A percentile compares a stretch with the other conserved stretches of the same genome.
Evolutionary conservation across 2,113 vertebrate genomes (phyloP).

Genomic region (Lathamus discolor): DNA sequence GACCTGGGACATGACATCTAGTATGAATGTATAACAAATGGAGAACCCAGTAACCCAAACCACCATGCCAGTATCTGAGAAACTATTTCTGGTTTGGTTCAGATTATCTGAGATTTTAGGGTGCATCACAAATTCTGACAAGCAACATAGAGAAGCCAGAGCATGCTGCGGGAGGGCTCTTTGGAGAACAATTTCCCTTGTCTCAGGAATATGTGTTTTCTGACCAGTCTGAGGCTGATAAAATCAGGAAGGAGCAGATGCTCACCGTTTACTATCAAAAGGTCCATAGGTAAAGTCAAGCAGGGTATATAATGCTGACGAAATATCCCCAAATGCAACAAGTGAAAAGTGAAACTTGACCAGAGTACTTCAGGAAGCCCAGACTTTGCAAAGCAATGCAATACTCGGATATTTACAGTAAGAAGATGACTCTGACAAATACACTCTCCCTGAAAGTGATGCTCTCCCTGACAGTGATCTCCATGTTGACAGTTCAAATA

Average conservation of each 20-base stretch:
- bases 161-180: background rate
- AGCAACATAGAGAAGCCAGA: background rate
- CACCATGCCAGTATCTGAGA: background rate
- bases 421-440: background rate
- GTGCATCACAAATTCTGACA: background rate
- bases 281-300: background rate
- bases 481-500: background rate
- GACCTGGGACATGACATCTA: background rate
- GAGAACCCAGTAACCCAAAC: background rate
- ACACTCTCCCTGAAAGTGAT: background rate
- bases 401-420: background rate
- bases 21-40: background rate
- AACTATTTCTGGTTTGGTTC: background rate
- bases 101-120: background rate
- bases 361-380: background rate
- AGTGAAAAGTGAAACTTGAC: background rate
- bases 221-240: background rate
- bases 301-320: background rate
- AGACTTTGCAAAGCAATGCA: background rate
- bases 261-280: background rate
- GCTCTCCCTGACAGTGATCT: rapidly evolving
- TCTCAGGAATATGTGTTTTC: background rate
- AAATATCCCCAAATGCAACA: background rate
- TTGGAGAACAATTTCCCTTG: background rate
- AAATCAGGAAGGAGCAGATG: background rate